Evolutionary conservation across 2,888 invertebrate genomes (phyloP).

Genomic region (Octodonta nipae): DNA sequence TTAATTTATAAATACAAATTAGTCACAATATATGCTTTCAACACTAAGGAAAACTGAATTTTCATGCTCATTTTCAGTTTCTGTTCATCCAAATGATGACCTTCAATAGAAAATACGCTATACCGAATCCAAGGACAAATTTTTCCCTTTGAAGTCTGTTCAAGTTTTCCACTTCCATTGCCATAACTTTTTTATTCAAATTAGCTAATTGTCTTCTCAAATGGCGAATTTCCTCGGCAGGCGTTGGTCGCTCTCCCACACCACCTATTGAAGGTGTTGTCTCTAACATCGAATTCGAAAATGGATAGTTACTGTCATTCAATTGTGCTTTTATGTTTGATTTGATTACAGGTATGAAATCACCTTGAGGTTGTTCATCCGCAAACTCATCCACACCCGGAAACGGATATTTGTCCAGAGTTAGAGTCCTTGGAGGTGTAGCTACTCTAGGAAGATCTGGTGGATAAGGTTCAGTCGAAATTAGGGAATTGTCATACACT

Average conservation of each 20-base stretch:
- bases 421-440: slow-evolving; percentile 80
- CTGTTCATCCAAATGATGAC: slow-evolving; percentile 69
- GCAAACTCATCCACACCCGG: slow-evolving; percentile 51
- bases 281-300: slow-evolving; percentile 20
- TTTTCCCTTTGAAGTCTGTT: slow-evolving; percentile 78
- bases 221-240: slow-evolving; percentile 68
- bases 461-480: slow-evolving; percentile 51
- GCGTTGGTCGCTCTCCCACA: slow-evolving; percentile 50
- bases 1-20: no score
- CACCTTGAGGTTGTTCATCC: slow-evolving; percentile 19
- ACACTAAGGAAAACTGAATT: background rate
- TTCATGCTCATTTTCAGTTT: slow-evolving; percentile 16
- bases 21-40: no score
- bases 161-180: slow-evolving; percentile 73
- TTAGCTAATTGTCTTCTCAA: slow-evolving; percentile 76
- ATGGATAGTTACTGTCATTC: slow-evolving; percentile 24
- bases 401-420: slow-evolving; percentile 72
- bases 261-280: slow-evolving; percentile 10
- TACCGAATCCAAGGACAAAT: slow-evolving; percentile 67
- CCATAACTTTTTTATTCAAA: slow-evolving; percentile 72
- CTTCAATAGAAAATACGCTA: slow-evolving; percentile 77
- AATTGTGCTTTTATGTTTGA: slow-evolving; percentile 21
- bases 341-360: slow-evolving; percentile 23
- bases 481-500: slow-evolving; percentile 66
- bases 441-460: slow-evolving; percentile 61